A percentile compares a stretch with the other conserved stretches of the same genome.
phyloP scores from a whole-genome alignment of 2,888 invertebrate species.

The Apoda limacodes region DNA sequence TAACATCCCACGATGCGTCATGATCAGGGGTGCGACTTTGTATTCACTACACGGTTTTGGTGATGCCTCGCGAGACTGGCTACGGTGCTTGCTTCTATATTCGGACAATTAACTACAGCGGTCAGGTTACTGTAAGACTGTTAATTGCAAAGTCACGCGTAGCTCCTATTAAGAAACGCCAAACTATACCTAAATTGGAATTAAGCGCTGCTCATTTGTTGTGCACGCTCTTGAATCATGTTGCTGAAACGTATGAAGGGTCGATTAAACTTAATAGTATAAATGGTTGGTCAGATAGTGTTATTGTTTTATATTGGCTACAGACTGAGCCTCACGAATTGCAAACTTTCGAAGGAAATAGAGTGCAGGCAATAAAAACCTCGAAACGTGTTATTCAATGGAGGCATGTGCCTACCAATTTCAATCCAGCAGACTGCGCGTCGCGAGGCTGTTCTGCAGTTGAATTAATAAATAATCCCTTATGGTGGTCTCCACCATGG shows the following conservation, averaged over 20 bases:
- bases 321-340: too few relatives aligned
- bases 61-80: conserved; percentile 3
- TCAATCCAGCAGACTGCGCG: conserved; percentile 14
- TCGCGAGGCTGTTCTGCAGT: too few relatives aligned
- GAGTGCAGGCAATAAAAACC: too few relatives aligned
- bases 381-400: too few relatives aligned
- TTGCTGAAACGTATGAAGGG: conserved; percentile 1
- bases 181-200: conserved; percentile 4
- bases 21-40: too few relatives aligned
- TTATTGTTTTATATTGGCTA: conserved; percentile 1
- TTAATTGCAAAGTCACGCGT: conserved; percentile 1
- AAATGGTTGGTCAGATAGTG: conserved; percentile 6
- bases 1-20: conserved; percentile 1
- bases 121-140: conserved; percentile 2
- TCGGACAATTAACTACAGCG: conserved; percentile 1
- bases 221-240: conserved; percentile 2
- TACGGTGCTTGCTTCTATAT: conserved; percentile 1
- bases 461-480: conserved; percentile 1
- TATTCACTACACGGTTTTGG: background rate
- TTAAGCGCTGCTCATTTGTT: conserved; percentile 2
- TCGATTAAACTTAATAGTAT: conserved; percentile 1
- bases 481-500: conserved; percentile 12
- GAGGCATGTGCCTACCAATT: conserved; percentile 10
- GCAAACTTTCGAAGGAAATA: too few relatives aligned
- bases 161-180: conserved; percentile 1